Base-by-base conservation (phyloP, 2,797 vertebrate species). In the Poecilia gillii region DNA sequence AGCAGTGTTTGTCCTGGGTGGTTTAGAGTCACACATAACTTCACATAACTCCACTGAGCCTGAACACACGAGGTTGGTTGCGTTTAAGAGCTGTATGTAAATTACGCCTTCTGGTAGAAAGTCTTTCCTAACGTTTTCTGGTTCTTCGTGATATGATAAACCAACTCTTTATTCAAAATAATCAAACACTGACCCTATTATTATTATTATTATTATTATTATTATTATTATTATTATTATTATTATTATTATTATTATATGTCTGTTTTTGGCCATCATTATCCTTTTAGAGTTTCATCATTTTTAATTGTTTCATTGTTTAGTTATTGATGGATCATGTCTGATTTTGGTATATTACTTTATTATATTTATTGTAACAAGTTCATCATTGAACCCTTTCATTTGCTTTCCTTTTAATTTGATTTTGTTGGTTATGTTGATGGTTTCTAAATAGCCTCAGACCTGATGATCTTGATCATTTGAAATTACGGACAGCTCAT, bases 51-150 rank as follows among this genome's bases (percentile, higher is more conserved):
- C 81, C 51, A 64, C 43, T 39, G 14, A 39, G 39, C 43, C 68
- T 64, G 57, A 78, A 57, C 25, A 16, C 57, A 23, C 75, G 68
- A 70, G 75, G 12, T 13, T 23, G 0, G 6, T 16, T 33, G 77
- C 77, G 20, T 92, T 90, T 4, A 84, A 0, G 64, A 33, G 20
- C 45, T 57, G 1, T 45, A 23, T 36, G 81, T 81, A 79, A 82
- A 72, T 39, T 43, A 5, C 0, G 14, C 0, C 0, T 51, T 18
- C 0, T 41, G 14, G 1, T 6, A 25, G 25, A n/a, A n/a, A 25
- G 5, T 45, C 12, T 28, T 70, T 70, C 25, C n/a, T n/a, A 45
- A 45, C 4, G 4, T 45, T 45, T 43, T 70, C 9, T n/a, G 39
- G 20, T 70, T n/a, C 23, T 13, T 43, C 23, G 0, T 16, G 36